These are phyloP conservation scores for Erannis defoliaria DNA, from an alignment of 2,888 invertebrate species.

Conservation along the genomic window DNA sequence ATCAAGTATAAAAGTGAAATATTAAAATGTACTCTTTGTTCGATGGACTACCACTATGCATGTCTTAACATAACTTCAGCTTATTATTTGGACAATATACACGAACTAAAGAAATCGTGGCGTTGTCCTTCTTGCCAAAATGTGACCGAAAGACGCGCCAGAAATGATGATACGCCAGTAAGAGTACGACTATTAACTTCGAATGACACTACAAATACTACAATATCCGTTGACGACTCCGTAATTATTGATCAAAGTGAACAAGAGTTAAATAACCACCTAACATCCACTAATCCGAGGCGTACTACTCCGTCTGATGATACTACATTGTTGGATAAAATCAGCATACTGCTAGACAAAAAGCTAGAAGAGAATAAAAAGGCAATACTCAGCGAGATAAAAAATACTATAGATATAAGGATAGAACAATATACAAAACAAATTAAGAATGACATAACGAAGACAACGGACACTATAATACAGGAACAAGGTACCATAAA, in stretches of 20 bases:
- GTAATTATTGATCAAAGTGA: background rate
- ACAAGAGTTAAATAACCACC: background rate
- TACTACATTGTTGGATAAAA: background rate
- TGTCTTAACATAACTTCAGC: background rate
- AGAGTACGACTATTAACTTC: background rate
- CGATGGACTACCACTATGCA: too few relatives aligned
- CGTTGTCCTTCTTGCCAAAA: constrained; percentile 5
- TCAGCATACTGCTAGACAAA: too few relatives aligned
- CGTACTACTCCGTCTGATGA: background rate
- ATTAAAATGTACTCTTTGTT: background rate
- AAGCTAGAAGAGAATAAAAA: constrained; percentile 15
- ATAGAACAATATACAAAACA: background rate
- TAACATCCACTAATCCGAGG: background rate
- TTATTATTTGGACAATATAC: constrained; percentile 5
- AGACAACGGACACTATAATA: background rate
- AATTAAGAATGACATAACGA: constrained; percentile 1
- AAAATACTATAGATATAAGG: background rate
- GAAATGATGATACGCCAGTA: constrained; percentile 1
- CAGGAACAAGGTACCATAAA: background rate
- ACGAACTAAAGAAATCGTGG: constrained; percentile 3
- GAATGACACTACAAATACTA: constrained; percentile 1
- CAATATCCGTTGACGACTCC: constrained; percentile 6
- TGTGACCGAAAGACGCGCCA: background rate
- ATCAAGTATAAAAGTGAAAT: background rate
- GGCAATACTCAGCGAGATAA: background rate